Conservation (phyloP, 2,113 vertebrate genomes). For the Phyllopteryx taeniolatus region DNA sequence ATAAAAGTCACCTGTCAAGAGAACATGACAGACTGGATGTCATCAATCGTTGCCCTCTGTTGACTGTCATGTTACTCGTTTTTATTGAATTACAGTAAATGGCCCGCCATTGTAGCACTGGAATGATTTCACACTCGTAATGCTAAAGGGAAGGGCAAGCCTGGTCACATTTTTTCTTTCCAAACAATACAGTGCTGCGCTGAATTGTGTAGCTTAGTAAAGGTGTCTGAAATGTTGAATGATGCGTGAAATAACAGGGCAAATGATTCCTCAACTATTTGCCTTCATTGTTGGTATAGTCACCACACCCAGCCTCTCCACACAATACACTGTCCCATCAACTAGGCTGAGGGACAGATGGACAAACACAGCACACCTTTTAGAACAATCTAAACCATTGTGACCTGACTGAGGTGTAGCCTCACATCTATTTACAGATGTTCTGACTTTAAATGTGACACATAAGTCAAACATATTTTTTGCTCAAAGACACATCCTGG, state of each 20-base stretch:
- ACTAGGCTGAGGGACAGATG: conserved; percentile 22
- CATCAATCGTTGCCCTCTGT: background rate
- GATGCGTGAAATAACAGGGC: conserved; percentile 16
- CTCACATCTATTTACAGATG: background rate
- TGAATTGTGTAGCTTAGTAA: background rate
- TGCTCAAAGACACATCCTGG: background rate
- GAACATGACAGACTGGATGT: background rate
- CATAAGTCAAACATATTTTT: background rate
- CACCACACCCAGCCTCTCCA: conserved; percentile 24
- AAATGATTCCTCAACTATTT: conserved; percentile 4
- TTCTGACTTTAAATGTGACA: conserved; percentile 4
- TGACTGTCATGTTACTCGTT: background rate
- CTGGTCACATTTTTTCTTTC: background rate
- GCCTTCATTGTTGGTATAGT: conserved; percentile 25
- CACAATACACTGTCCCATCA: background rate
- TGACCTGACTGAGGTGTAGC: conserved; percentile 7
- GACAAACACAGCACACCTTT: conserved; percentile 13
- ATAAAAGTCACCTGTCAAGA: background rate
- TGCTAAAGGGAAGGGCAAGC: too few relatives aligned
- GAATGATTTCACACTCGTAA: background rate
- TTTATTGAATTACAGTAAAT: background rate
- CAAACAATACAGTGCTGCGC: background rate
- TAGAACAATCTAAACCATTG: background rate
- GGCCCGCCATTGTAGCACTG: background rate
- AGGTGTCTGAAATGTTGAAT: background rate